A percentile compares a stretch with the other conserved stretches of the same genome.
Conservation (phyloP, 2,113 vertebrate genomes). For the Caretta caretta region DNA sequence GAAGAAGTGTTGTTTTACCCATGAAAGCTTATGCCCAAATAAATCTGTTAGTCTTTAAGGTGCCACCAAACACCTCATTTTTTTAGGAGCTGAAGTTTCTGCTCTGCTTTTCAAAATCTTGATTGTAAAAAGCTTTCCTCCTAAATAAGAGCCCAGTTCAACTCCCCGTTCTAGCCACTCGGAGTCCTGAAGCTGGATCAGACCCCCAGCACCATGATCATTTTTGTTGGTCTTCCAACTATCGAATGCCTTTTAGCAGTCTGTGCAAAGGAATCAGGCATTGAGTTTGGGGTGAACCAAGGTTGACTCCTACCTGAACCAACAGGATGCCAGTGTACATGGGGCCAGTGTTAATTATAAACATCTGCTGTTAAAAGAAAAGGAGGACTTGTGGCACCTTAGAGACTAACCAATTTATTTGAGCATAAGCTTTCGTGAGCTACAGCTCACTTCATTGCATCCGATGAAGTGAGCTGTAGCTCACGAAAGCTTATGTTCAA, state of each 20-base stretch:
- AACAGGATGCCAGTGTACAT: not conserved
- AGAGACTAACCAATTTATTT: too few relatives aligned
- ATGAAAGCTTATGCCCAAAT: too few relatives aligned
- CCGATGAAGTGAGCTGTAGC: too few relatives aligned
- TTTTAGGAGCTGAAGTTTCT: not conserved
- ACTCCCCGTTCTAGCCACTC: not conserved
- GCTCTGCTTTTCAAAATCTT: not conserved
- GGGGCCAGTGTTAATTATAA: not conserved
- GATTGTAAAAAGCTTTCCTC: not conserved
- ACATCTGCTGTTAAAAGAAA: not conserved
- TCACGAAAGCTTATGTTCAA: too few relatives aligned
- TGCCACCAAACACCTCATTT: too few relatives aligned
- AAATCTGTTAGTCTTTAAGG: too few relatives aligned
- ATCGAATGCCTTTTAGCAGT: conserved; percentile 26
- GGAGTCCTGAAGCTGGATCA: not conserved
- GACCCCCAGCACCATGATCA: not conserved
- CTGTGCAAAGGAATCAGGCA: not conserved
- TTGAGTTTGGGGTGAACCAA: not conserved
- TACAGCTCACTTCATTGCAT: too few relatives aligned
- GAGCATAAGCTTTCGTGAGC: too few relatives aligned
- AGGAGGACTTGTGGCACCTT: too few relatives aligned
- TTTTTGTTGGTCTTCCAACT: conserved; percentile 24
- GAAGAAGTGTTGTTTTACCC: too few relatives aligned
- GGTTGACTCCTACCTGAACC: not conserved
- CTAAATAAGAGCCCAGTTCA: not conserved